A percentile compares a stretch with the other conserved stretches of the same genome.
phyloP scores from a whole-genome alignment of 2,888 invertebrate genomes.

The Molorchus minor region DNA sequence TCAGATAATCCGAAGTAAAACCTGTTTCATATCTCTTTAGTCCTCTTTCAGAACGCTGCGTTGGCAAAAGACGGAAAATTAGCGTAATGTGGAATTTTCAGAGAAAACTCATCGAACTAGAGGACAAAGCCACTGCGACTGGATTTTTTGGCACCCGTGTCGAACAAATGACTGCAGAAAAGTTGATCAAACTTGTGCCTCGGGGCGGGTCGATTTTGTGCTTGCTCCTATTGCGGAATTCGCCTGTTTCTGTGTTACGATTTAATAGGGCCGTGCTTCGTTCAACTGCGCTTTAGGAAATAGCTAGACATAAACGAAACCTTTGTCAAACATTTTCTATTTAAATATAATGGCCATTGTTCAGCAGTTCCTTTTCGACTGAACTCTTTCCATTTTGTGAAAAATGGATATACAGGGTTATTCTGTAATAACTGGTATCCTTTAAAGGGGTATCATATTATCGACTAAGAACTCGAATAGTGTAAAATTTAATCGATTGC shows the following conservation, averaged over 20 bases:
- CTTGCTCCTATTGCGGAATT: constrained; percentile 31
- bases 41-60: background rate
- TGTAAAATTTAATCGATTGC: too few relatives aligned
- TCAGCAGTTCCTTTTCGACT: background rate
- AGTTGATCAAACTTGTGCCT: constrained; percentile 60
- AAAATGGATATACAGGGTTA: too few relatives aligned
- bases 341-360: constrained; percentile 22
- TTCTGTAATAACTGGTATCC: too few relatives aligned
- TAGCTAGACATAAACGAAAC: constrained; percentile 21
- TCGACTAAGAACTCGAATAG: too few relatives aligned
- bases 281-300: constrained; percentile 23
- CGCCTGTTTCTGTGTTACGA: constrained; percentile 27
- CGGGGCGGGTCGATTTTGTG: constrained; percentile 47
- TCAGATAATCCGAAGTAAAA: constrained; percentile 35
- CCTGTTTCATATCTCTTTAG: constrained; percentile 24
- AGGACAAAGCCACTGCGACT: constrained; percentile 37
- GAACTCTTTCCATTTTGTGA: too few relatives aligned
- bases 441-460: too few relatives aligned
- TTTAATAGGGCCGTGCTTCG: constrained; percentile 21
- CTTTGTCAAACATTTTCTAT: constrained; percentile 21
- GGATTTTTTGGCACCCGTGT: constrained; percentile 65
- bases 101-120: constrained; percentile 40
- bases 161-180: constrained; percentile 64
- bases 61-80: constrained; percentile 31
- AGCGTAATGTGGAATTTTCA: constrained; percentile 39